Base-by-base conservation (phyloP, 2,888 invertebrate species). In the Trypoxylon attenuatum region DNA sequence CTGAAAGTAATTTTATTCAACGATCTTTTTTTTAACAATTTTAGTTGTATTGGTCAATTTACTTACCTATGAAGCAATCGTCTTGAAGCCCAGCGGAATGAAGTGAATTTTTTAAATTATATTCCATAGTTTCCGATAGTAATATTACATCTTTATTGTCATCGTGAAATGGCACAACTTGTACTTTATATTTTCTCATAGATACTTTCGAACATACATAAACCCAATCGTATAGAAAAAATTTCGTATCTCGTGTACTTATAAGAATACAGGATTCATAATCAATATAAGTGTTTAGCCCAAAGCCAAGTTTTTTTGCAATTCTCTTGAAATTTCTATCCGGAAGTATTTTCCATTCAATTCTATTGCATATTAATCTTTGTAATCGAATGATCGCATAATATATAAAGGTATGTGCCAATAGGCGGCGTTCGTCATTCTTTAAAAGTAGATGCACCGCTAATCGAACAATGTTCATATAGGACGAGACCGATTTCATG, bases 61-160 rank as follows among this genome's bases (percentile, higher is more conserved):
- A 80, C 83, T 81, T 68, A 86, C 86, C 45, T 46, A 86, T 65
- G 63, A 84, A 83, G 55, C 77, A 84, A 3, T 60, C 41, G 4
- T 73, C 52, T 13, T 33, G n/a, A 10, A 33, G 13, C 21, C 75
- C 50, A 2, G 53, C 13, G 47, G 57, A 69, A 18, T 54, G 6
- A 58, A 81, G 52, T 21, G 52, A 2, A 23, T 78, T 81, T 64
- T 76, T 65, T 43, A 84, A 25, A 64, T 87, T 87, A 42, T 75
- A 72, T 42, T 65, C 69, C 71, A 73, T 78, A 10, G 75, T 81
- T 70, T 84, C 80, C 0, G 83, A 84, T n/a, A 83, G 41, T 56
- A 77, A 69, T 29, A 87, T 58, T 41, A 55, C 43, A 49, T 78
- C 60, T 27, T 67, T 42, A 47, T 55, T 10, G 10, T 60, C 43